A percentile compares a stretch with the other conserved stretches of the same genome.
phyloP scores from a whole-genome alignment of 2,888 invertebrate species.

The Octonoba sinensis region DNA sequence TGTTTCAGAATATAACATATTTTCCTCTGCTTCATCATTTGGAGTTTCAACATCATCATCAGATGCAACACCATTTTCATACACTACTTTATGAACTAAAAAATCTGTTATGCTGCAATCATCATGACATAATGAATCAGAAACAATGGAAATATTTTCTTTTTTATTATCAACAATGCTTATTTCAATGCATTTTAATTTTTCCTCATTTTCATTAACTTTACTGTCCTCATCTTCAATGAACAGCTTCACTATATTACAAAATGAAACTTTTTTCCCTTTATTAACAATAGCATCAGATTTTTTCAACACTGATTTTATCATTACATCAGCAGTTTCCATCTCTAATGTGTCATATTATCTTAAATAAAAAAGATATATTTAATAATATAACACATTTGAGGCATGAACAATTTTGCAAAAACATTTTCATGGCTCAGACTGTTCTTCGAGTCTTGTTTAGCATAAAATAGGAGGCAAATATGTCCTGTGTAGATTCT shows the following conservation, averaged over 20 bases:
- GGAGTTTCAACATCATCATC: constrained; percentile 43
- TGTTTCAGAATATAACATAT: constrained; percentile 14
- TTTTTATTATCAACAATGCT: constrained; percentile 51
- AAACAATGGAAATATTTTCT: not conserved
- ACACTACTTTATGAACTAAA: constrained; percentile 61
- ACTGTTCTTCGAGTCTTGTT: too few relatives aligned
- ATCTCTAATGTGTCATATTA: constrained; percentile 2
- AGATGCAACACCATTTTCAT: constrained; percentile 47
- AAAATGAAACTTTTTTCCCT: constrained; percentile 46
- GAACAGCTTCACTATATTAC: constrained; percentile 42
- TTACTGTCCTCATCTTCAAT: constrained; percentile 23
- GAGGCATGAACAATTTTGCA: too few relatives aligned
- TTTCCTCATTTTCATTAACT: not conserved
- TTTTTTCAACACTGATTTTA: constrained; percentile 50
- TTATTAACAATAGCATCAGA: constrained; percentile 23
- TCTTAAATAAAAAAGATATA: too few relatives aligned
- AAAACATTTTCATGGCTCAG: too few relatives aligned
- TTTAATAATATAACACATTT: too few relatives aligned
- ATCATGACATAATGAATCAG: constrained; percentile 19
- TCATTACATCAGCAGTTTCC: constrained; percentile 26
- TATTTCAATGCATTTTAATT: constrained; percentile 45
- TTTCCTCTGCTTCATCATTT: constrained; percentile 25
- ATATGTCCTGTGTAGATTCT: too few relatives aligned
- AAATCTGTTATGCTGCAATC: constrained; percentile 55
- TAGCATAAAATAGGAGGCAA: too few relatives aligned